Evolutionary conservation across 2,113 vertebrate genomes (phyloP), one percentile per base, ranked within the genome.

Genomic region (Percopsis transmontana): DNA sequence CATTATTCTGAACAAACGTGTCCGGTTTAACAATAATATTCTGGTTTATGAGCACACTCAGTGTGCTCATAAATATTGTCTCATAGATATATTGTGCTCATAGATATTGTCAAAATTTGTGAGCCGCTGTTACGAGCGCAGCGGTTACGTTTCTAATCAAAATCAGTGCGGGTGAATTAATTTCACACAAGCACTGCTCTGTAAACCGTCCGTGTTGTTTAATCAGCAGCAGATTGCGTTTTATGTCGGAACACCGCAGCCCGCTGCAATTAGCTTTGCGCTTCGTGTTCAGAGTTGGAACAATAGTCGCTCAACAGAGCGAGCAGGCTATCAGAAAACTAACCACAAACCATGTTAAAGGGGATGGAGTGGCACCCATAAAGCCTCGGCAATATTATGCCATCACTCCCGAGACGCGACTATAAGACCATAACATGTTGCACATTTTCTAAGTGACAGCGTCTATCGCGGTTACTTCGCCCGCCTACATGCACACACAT

Each of bases 191-290:
- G 51, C 57, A 55, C n/a, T 14, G 76, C 62, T 79, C 69, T 83
- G 76, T 84, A 80, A 90, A 87, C 66, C 63, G 59, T 74, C 24
- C 66, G 62, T 84, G 87, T 84, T 82, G 81, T 86, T 83, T 87
- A 92, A 93, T 92, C 81, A 86, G 73, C 65, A 86, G 87, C 91
- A 94, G 84, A 90, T 93, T 92, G 84, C 27, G 79, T 84, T 79
- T 90, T 73, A 87, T 90, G 86, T 90, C 68, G 79, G 83, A 88
- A 81, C 76, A 87, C 88, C 79, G 74, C 38, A 87, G 90, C 82
- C 70, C 70, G 76, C 83, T 90, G 82, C 89, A 87, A 87, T 91
- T 87, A 88, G 79, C 70, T 39, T 51, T 60, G 40, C 33, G 53
- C 55, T 52, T 52, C 27, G 47, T 55, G 77, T 74, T 83, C 59